Evolutionary conservation across 2,888 invertebrate species (phyloP).

Genomic region (Drosophila prostipennis): DNA sequence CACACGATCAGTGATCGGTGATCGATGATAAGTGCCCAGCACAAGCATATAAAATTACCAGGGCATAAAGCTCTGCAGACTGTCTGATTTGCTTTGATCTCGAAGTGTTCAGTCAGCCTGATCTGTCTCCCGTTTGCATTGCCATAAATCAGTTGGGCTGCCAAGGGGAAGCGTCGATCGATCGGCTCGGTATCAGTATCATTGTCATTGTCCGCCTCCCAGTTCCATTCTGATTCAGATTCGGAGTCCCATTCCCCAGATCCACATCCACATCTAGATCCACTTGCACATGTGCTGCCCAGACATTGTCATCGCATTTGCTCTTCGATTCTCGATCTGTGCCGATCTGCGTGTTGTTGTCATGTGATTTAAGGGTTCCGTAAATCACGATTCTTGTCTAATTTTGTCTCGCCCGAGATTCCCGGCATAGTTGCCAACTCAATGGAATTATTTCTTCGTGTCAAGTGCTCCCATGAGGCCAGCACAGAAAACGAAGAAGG

Average conservation of each 20-base stretch:
- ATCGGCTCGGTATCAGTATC: slow-evolving; percentile 53
- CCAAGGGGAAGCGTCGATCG: slow-evolving; percentile 59
- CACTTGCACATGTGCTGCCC: slow-evolving; percentile 61
- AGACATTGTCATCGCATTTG: slow-evolving; percentile 68
- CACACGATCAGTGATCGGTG: slow-evolving; percentile 47
- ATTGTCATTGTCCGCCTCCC: slow-evolving; percentile 45
- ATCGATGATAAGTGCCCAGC: slow-evolving; percentile 52
- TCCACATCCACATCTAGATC: slow-evolving; percentile 12
- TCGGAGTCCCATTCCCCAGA: background rate
- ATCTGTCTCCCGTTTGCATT: slow-evolving; percentile 43
- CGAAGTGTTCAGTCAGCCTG: slow-evolving; percentile 30
- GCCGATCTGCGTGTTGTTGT: slow-evolving; percentile 53
- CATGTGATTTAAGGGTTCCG: slow-evolving; percentile 82
- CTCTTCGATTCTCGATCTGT: slow-evolving; percentile 71
- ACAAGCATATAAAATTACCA: slow-evolving; percentile 64
- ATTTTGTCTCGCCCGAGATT: slow-evolving; percentile 81
- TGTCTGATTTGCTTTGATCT: slow-evolving; percentile 64
- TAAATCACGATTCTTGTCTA: slow-evolving; percentile 84
- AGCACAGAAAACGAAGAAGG: background rate
- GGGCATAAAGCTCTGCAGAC: slow-evolving; percentile 19
- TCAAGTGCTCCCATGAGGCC: slow-evolving; percentile 71
- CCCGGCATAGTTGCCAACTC: slow-evolving; percentile 81
- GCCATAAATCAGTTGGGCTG: slow-evolving; percentile 61
- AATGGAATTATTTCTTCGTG: slow-evolving; percentile 79
- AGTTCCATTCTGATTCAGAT: slow-evolving; percentile 12